These are phyloP conservation scores for Muscicapa adusta DNA, from an alignment of 2,113 vertebrate species.

Conservation along the genomic window DNA sequence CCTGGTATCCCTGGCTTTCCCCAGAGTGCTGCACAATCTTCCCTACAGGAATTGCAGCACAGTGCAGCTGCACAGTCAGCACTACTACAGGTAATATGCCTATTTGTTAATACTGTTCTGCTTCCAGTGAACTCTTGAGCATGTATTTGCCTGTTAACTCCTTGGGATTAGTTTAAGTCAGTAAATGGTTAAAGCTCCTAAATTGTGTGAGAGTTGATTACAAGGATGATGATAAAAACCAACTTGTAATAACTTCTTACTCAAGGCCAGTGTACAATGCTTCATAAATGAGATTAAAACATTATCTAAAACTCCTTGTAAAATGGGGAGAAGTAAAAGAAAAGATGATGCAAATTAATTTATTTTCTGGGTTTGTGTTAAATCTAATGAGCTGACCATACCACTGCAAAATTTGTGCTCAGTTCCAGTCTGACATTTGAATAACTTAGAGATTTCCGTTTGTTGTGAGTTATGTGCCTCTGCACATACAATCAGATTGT, in stretches of 20 bases:
- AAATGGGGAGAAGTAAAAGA: not conserved
- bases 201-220: not conserved
- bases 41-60: conserved; percentile 87
- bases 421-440: not conserved
- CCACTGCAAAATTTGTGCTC: not conserved
- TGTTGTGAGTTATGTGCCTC: not conserved
- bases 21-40: conserved; percentile 80
- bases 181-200: not conserved
- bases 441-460: not conserved
- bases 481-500: not conserved
- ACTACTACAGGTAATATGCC: conserved; percentile 82
- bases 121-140: not conserved
- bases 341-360: not conserved
- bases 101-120: not conserved
- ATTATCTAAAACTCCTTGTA: not conserved
- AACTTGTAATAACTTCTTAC: not conserved
- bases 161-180: not conserved
- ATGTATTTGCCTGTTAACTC: not conserved
- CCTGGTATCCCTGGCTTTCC: conserved; percentile 90
- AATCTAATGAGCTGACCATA: not conserved
- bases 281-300: not conserved
- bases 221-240: not conserved
- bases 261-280: not conserved
- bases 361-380: not conserved
- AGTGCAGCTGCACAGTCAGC: conserved; percentile 85